phyloP scores from a whole-genome alignment of 1,140 invertebrate genomes.

The Ctenoplectra terminalis region DNA sequence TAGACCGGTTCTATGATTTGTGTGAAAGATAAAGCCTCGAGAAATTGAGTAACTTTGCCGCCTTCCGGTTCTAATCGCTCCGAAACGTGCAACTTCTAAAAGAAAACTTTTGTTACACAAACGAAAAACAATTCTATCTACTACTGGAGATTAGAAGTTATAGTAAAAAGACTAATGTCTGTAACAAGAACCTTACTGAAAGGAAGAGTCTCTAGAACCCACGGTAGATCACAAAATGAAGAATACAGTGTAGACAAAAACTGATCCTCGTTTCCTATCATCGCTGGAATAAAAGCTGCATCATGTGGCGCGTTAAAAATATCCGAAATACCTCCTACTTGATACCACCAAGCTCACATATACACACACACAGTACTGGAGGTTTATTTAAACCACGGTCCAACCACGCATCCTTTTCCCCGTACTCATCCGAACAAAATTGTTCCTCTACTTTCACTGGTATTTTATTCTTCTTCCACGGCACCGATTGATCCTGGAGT shows the following conservation, averaged over 20 bases:
- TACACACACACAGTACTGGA: background rate
- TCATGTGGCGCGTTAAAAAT: background rate
- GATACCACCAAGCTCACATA: background rate
- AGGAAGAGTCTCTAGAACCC: background rate
- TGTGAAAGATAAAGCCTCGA: background rate
- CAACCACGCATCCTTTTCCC: background rate
- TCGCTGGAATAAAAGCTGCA: background rate
- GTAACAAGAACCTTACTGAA: background rate
- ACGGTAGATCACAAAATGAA: background rate
- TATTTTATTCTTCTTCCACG: background rate
- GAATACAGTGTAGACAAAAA: background rate
- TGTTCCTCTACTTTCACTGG: background rate
- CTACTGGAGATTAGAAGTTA: background rate
- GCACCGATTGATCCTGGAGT: no score
- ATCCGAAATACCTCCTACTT: slow-evolving; percentile 1
- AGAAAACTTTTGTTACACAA: background rate
- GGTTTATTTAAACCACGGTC: background rate
- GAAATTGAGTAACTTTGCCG: background rate
- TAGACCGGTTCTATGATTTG: background rate
- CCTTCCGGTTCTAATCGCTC: background rate
- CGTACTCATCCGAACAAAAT: background rate
- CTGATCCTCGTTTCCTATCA: background rate
- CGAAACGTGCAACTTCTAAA: background rate
- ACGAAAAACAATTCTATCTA: background rate
- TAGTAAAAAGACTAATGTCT: no score